Evolutionary conservation across 2,797 vertebrate species (phyloP), one percentile per base, ranked within the genome.

Genomic region (Lacerta agilis): DNA sequence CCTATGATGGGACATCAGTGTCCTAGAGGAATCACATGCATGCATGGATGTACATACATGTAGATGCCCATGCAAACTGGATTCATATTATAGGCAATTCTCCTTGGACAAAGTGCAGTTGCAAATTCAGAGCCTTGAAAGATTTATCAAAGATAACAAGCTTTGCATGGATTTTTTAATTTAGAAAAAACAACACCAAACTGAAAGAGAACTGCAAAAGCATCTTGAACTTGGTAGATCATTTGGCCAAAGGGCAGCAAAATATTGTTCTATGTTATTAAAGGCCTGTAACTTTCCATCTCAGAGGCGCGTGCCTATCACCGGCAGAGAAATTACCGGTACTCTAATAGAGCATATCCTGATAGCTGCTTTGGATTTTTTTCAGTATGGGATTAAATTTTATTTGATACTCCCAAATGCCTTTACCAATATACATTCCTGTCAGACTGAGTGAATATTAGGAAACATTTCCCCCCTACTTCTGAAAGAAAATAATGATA

Each of bases 361-460:
- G 41, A 80, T 7, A 17, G 84, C 38, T 84, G 61, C 36, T 79
- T 2, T 67, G 66, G 83, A 66, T 38, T 85, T 76, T 85, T 76
- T 92, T 85, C 58, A 0, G 0, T 43, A 81, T 1, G 55, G 9
- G 25, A 87, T 15, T 38, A 77, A 87, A 87, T 67, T n/a, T 84
- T 87, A 87, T 6, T 0, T 23, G 55, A 88, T 85, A 82, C 71
- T 71, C 36, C 49, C 79, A 79, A 79, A 84, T 9, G 7, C 3
- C 1, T 23, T 86, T 38, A 23, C 79, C 85, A 76, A 91, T 89
- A 89, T 84, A 87, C 84, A 7, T 58, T 86, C 88, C 41, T 83
- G 81, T 83, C 7, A 17, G 66, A 38, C 25, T 82, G 82, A 23
- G 87, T 45, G 0, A 91, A 79, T 89, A 41, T 8, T 90, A 84